Evolutionary conservation across 2,888 invertebrate genomes (phyloP).

Genomic region (Camptogramma bilineatum): DNA sequence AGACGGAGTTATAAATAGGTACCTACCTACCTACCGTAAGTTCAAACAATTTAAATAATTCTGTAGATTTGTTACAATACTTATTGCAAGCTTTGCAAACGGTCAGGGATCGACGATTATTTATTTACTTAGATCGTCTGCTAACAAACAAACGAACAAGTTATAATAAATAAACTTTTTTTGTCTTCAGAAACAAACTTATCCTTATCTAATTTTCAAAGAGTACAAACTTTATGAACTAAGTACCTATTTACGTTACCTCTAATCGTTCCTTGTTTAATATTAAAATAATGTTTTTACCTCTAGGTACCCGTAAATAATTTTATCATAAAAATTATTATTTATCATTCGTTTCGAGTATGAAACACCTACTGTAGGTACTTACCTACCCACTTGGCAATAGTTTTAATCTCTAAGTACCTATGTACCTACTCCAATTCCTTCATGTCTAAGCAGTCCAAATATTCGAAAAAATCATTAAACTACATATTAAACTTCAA

Average conservation of each 20-base stretch:
- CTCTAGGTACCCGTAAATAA: neutral
- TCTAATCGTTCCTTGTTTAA: neutral
- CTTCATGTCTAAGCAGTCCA: neutral
- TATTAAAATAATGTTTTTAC: neutral
- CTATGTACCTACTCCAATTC: neutral
- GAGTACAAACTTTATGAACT: slow-evolving; percentile 1
- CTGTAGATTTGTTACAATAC: no score
- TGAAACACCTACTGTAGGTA: neutral
- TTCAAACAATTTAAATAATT: no score
- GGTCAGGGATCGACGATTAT: no score
- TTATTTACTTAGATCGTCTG: no score
- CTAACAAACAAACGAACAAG: no score
- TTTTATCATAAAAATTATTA: neutral
- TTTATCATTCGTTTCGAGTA: neutral
- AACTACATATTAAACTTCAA: neutral
- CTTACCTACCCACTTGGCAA: neutral
- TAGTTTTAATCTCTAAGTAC: neutral
- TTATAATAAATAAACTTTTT: no score
- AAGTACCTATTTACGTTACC: neutral
- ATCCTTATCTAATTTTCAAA: neutral
- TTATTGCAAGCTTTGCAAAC: no score
- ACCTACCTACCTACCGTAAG: no score
- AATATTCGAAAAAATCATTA: neutral
- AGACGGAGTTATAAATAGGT: no score
- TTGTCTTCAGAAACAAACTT: no score